A percentile compares a stretch with the other conserved stretches of the same genome.
These are phyloP conservation scores for Grammomys dolichurus DNA, from an alignment of 2,113 vertebrate species.

Conservation along the genomic window DNA sequence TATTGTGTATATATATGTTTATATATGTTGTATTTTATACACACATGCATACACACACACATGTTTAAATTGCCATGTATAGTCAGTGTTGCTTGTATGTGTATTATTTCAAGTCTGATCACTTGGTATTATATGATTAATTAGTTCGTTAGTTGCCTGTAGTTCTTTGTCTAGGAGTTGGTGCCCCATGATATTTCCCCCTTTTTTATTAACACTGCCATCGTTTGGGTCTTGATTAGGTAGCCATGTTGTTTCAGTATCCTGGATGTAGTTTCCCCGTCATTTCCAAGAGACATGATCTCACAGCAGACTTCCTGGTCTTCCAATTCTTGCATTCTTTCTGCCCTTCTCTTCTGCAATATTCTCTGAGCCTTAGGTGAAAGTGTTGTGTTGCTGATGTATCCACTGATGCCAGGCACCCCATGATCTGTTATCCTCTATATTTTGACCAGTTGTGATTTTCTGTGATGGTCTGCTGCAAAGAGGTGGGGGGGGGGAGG, in stretches of 20 bases:
- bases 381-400: neutral
- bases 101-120: neutral
- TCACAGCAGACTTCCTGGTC: neutral
- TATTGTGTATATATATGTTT: neutral
- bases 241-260: neutral
- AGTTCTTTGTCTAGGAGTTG: neutral
- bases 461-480: neutral
- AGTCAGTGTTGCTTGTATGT: neutral
- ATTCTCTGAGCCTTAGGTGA: neutral
- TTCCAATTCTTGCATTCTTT: neutral
- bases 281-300: neutral
- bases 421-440: neutral
- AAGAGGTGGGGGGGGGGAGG: neutral
- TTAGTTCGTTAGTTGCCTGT: neutral
- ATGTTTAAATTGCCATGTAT: neutral
- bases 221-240: neutral
- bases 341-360: neutral
- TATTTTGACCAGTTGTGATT: neutral
- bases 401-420: neutral
- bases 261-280: neutral
- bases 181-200: neutral
- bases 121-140: neutral
- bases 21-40: neutral
- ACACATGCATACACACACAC: neutral
- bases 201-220: neutral